phyloP scores from a whole-genome alignment of 2,888 invertebrate genomes.

The Sphinx pinastri region DNA sequence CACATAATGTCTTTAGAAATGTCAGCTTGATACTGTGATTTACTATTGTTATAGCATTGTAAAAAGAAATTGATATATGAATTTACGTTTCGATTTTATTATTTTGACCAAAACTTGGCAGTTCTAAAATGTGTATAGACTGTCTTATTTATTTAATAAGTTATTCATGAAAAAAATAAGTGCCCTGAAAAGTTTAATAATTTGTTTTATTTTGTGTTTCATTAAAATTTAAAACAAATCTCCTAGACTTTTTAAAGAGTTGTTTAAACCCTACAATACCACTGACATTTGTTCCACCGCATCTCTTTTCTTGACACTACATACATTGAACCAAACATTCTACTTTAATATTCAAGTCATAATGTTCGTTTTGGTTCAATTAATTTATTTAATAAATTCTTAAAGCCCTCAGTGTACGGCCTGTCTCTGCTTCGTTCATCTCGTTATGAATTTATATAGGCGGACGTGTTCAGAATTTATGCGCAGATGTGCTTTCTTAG shows the following conservation, averaged over 20 bases:
- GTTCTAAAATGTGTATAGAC: no score
- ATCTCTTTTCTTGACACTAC: not conserved
- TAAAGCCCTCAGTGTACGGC: slow-evolving; percentile 64
- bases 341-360: slow-evolving; percentile 64
- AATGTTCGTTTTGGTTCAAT: slow-evolving; percentile 71
- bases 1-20: slow-evolving; percentile 31
- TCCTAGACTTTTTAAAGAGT: not conserved
- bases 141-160: no score
- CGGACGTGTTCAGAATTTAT: slow-evolving; percentile 77
- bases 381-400: slow-evolving; percentile 80
- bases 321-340: not conserved
- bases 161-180: no score
- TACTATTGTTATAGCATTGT: slow-evolving; percentile 34
- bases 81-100: not conserved
- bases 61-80: not conserved
- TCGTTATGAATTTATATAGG: slow-evolving; percentile 80
- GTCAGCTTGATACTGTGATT: slow-evolving; percentile 26
- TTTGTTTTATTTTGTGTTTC: no score
- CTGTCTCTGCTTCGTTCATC: slow-evolving; percentile 68
- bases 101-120: no score
- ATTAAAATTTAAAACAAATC: not conserved
- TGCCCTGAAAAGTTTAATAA: no score
- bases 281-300: not conserved
- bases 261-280: not conserved
- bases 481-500: slow-evolving; percentile 70